Evolutionary conservation across 1,140 invertebrate genomes (phyloP), one percentile per base, ranked within the genome.

Genomic region (Bombus huntii): DNA sequence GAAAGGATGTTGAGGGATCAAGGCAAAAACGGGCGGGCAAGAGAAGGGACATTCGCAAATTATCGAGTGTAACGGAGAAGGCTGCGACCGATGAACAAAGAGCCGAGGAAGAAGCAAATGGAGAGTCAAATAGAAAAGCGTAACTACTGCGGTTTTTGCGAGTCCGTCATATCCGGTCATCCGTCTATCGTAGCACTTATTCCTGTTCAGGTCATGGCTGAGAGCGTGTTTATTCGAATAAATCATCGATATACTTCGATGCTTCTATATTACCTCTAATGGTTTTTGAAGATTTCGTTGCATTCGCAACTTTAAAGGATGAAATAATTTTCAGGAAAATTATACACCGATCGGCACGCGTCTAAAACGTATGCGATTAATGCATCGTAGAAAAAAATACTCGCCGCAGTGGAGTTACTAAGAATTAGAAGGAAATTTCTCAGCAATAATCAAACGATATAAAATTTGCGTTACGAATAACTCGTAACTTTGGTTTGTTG

Each of bases 171-270:
- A 94, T 94, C 94, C 93, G 93, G 93, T 93, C 91, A 93, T 92
- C 90, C 89, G 92, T 93, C 89, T 88, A 92, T 87, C 88, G 86
- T 81, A 79, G 84, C 83, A 86, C 83, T 89, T 85, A 91, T 90
- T 79, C 87, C 82, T 84, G 47, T 77, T 59, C 78, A 72, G 85
- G 85, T 92, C 85, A 86, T 89, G 85, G 83, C 85, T 87, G 91
- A 88, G 88, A 92, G 88, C 92, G 91, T 94, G 90, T 94, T 94
- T 94, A 94, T 90, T 93, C 92, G 93, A 94, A 90, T 92, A 93
- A 91, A 92, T 92, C 92, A 93, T 93, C 87, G 89, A 90, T 92
- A 90, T 92, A 90, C 92, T 82, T 88, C 88, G 65, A 92, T 89
- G 87, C 81, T 84, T 75, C 77, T 18, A 83, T 87, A 85, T 92